Evolutionary conservation across 1,140 invertebrate species (phyloP).

Genomic region (Polypedilum vanderplanki): DNA sequence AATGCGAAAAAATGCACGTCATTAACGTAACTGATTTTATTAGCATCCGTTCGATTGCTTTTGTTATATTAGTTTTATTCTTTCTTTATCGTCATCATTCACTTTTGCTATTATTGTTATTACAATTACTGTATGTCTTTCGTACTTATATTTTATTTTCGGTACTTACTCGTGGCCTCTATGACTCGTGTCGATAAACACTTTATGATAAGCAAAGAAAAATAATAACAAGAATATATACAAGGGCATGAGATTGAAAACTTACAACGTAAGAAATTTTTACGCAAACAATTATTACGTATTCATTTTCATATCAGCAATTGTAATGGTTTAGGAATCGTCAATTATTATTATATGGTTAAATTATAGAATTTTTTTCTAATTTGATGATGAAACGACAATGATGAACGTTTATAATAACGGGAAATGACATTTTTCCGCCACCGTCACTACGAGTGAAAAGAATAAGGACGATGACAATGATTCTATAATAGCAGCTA

Average conservation of each 20-base stretch:
- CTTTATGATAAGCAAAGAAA: not conserved
- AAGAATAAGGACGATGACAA: not conserved
- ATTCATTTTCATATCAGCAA: not conserved
- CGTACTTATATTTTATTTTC: too few species aligned
- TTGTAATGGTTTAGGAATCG: not conserved
- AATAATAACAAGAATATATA: not conserved
- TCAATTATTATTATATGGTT: not conserved
- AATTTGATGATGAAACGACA: not conserved
- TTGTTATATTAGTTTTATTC: too few species aligned
- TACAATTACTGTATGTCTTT: too few species aligned
- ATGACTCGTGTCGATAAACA: not conserved
- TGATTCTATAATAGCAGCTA: not conserved
- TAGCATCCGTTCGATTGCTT: too few species aligned
- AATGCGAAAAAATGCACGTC: too few species aligned
- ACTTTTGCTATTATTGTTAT: too few species aligned
- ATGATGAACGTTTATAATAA: not conserved
- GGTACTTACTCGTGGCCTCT: too few species aligned
- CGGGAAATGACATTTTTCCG: not conserved
- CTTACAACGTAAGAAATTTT: not conserved
- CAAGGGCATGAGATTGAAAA: not conserved
- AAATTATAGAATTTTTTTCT: not conserved
- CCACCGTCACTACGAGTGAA: not conserved
- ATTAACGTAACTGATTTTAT: too few species aligned
- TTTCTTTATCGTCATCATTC: too few species aligned
- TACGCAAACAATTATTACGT: not conserved